Conservation (phyloP, 2,113 vertebrate species). For the Phalacrocorax aristotelis region DNA sequence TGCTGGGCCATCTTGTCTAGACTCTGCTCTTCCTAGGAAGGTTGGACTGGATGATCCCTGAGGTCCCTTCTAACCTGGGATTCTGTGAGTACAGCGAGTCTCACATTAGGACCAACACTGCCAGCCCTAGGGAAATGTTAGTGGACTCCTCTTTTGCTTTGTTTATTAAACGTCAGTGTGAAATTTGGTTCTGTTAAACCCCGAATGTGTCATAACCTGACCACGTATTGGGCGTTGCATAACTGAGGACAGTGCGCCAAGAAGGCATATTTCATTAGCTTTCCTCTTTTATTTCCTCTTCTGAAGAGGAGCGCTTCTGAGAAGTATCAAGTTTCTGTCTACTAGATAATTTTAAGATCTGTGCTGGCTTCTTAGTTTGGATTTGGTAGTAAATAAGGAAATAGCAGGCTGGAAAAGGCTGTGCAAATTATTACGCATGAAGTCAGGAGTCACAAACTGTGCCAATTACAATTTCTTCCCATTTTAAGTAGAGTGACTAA, state of each 20-base stretch:
- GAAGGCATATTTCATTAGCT: background rate
- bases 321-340: background rate
- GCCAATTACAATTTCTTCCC: slow-evolving; percentile 43
- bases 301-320: background rate
- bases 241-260: rapidly evolving
- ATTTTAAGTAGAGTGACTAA: slow-evolving; percentile 47
- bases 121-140: background rate
- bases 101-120: background rate
- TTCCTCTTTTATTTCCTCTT: background rate
- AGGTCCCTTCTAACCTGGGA: too few species aligned
- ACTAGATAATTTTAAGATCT: background rate
- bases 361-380: slow-evolving; percentile 4
- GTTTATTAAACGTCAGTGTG: background rate
- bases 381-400: slow-evolving; percentile 39
- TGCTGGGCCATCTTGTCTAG: too few species aligned
- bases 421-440: background rate
- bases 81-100: background rate
- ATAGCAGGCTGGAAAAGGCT: slow-evolving; percentile 2
- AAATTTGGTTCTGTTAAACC: background rate
- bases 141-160: background rate
- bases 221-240: rapidly evolving
- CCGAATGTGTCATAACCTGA: background rate
- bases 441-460: slow-evolving; percentile 42
- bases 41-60: too few species aligned
- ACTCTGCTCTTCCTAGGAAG: too few species aligned